A percentile compares a stretch with the other conserved stretches of the same genome.
These are phyloP conservation scores for Pongo abelii DNA, from an alignment of 2,113 vertebrate species.

Conservation along the genomic window DNA sequence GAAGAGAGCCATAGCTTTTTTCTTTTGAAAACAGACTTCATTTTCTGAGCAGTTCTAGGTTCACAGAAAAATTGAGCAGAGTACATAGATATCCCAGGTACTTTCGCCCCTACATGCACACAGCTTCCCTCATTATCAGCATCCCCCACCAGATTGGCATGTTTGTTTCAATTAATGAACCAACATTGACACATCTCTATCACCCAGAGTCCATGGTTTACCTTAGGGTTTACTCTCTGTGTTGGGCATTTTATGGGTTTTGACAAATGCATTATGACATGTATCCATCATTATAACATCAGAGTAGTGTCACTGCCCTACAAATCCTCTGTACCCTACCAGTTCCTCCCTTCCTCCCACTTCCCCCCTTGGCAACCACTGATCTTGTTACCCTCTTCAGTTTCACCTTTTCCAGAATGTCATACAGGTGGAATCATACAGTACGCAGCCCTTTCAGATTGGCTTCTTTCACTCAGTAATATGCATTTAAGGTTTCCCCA, in stretches of 20 bases:
- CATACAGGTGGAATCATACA: not conserved
- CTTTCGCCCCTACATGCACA: accelerated
- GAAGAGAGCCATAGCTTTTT: not conserved
- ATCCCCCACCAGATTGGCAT: no score
- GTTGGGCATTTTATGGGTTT: not conserved
- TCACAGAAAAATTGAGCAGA: not conserved
- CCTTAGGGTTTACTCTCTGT: not conserved
- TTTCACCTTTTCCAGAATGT: not conserved
- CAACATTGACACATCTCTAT: not conserved
- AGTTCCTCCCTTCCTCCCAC: not conserved
- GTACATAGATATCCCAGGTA: not conserved
- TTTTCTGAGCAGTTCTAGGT: not conserved
- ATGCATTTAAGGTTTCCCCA: not conserved
- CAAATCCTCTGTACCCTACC: not conserved
- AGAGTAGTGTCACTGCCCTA: not conserved
- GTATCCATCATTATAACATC: not conserved
- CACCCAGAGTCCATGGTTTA: not conserved
- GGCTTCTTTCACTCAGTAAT: not conserved
- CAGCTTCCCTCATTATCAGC: not conserved
- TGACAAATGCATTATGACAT: not conserved
- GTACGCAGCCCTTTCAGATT: not conserved
- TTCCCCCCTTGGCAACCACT: not conserved
- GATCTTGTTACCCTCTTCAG: not conserved
- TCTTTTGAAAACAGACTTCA: not conserved
- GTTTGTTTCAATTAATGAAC: not conserved